Percentiles rank a stretch among this genome's conserved stretches.
These are phyloP conservation scores for Bombus waltoni DNA, from an alignment of 1,140 invertebrate genomes.

Conservation along the genomic window DNA sequence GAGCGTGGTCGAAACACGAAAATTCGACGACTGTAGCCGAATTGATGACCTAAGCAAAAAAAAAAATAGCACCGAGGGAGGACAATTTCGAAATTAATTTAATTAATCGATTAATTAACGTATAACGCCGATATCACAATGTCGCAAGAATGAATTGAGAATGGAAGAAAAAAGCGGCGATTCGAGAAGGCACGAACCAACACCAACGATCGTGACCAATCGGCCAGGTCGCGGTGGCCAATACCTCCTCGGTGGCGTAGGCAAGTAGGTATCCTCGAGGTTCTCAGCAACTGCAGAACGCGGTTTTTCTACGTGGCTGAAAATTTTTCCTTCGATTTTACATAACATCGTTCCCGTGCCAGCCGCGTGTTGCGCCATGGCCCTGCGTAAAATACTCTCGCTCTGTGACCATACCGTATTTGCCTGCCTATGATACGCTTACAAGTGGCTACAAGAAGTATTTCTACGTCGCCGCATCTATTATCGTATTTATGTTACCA, in stretches of 20 bases:
- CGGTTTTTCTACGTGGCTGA: slow-evolving; percentile 57
- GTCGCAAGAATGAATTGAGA: neutral
- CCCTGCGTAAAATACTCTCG: slow-evolving; percentile 18
- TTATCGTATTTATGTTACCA: no score
- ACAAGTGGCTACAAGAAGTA: no score
- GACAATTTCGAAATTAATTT: neutral
- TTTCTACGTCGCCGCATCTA: no score
- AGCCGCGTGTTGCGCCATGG: slow-evolving; percentile 31
- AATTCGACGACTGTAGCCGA: no score
- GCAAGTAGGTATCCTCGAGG: slow-evolving; percentile 68
- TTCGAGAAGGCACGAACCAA: slow-evolving; percentile 57
- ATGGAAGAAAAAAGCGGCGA: neutral
- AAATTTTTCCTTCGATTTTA: slow-evolving; percentile 71
- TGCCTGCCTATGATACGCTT: neutral
- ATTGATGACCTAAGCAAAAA: no score
- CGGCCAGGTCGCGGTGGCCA: slow-evolving; percentile 63
- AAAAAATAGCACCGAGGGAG: no score
- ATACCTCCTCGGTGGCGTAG: slow-evolving; percentile 68
- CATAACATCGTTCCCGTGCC: slow-evolving; percentile 55
- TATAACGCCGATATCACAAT: neutral
- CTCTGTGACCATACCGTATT: neutral
- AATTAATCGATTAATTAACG: no score
- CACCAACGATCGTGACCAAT: slow-evolving; percentile 66
- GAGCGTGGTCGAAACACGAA: no score
- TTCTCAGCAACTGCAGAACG: slow-evolving; percentile 23